Evolutionary conservation across 2,797 vertebrate species (phyloP), one percentile per base, ranked within the genome.

Genomic region (Okamejei kenojei): DNA sequence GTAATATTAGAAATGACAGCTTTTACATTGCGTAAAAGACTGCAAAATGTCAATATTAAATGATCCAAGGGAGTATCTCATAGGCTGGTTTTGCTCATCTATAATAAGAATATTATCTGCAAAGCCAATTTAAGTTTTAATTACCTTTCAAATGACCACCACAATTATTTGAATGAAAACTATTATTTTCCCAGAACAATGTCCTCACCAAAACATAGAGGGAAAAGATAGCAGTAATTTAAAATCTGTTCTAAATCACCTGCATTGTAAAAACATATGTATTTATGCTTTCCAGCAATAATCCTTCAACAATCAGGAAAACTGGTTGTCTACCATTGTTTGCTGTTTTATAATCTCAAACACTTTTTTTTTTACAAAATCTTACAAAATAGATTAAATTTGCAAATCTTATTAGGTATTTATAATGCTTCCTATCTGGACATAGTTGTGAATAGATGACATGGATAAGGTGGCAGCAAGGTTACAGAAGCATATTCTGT

Each of bases 81-180:
- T 54, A 19, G 71, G 45, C 90, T 26, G 15, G 29, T n/a, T 74
- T 54, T n/a, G 68, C 68, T 45, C 32, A 21, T 73, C 65, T 73
- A 73, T 73, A 54, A 73, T 74, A 32, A 54, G 26, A 26, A 26
- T 29, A n/a, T 71, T n/a, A 23, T 74, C 90, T 15, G 17, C 17
- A 76, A 74, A 92, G 71, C 35, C 45, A 10, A 92, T 92, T 92
- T 76, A 19, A 92, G 9, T 73, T 91, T 91, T 73, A 91, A 74
- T 92, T 92, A 76, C 71, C 71, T 45, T 92, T 19, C 68, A 74
- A 92, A 74, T 71, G 29, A 74, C 68, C 71, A 76, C 6, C 29
- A 73, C 13, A 76, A 92, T 88, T 63, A 88, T 11, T 3, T 7
- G 9, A n/a, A 26, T 76, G 68, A 92, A 73, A 74, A 58, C 13